Percentiles rank a stretch among this genome's conserved stretches.
These are phyloP conservation scores for Drosophila ananassae DNA, from an alignment of 1,140 invertebrate species.

Conservation along the genomic window DNA sequence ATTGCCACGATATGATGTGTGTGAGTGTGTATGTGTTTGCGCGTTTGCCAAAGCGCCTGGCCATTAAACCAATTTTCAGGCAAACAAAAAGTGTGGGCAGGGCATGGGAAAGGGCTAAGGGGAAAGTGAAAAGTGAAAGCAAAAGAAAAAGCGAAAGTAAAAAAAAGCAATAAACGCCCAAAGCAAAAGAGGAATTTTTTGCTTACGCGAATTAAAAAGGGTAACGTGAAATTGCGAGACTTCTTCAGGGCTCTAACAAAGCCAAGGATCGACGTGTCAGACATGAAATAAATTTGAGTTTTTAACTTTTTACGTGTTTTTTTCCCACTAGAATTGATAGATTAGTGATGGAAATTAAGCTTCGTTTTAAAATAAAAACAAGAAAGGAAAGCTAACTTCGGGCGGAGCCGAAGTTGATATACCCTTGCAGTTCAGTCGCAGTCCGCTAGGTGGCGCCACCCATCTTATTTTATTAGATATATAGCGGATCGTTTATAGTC, in stretches of 20 bases:
- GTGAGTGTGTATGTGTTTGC: slow-evolving; percentile 9
- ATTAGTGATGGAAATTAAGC: neutral
- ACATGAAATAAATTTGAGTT: neutral
- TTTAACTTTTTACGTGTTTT: neutral
- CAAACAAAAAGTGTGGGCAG: slow-evolving; percentile 42
- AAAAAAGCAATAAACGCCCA: slow-evolving; percentile 14
- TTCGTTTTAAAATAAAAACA: neutral
- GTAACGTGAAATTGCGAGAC: slow-evolving; percentile 3
- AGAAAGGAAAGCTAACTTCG: no score
- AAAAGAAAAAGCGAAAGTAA: neutral
- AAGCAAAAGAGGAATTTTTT: slow-evolving; percentile 33
- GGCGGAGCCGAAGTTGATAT: no score
- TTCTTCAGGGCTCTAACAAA: neutral
- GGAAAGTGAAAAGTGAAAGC: slow-evolving; percentile 8
- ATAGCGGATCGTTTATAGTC: no score
- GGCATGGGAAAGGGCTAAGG: neutral
- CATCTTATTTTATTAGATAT: no score
- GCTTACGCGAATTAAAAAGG: slow-evolving; percentile 9
- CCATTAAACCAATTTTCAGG: slow-evolving; percentile 68
- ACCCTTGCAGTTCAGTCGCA: no score
- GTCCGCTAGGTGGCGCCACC: no score
- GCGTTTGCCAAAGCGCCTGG: slow-evolving; percentile 39
- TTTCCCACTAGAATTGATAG: neutral
- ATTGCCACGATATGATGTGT: slow-evolving; percentile 35
- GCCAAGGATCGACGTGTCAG: slow-evolving; percentile 2